Conservation (phyloP, 2,797 vertebrate species). For the Tolypeutes matacus region DNA sequence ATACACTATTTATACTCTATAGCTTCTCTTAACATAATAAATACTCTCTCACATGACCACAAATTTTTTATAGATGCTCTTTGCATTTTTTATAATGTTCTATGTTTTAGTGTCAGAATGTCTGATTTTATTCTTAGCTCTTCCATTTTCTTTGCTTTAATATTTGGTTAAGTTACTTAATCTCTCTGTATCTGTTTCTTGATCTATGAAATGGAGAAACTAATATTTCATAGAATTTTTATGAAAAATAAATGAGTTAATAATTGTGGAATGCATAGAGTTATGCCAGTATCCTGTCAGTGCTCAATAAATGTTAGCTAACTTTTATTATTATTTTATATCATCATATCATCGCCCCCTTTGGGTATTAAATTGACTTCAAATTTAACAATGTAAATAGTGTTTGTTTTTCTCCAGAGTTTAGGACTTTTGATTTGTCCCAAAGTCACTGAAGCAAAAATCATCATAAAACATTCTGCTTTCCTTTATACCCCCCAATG, state of each 20-base stretch:
- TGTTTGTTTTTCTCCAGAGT: too few species aligned
- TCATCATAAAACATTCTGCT: too few species aligned
- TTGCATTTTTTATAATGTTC: slow-evolving; percentile 9
- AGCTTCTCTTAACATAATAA: not conserved
- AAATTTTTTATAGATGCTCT: slow-evolving; percentile 2
- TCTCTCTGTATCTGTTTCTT: not conserved
- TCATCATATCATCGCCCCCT: not conserved
- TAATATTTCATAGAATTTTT: not conserved
- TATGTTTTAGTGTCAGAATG: not conserved
- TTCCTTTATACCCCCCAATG: too few species aligned
- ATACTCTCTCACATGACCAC: not conserved
- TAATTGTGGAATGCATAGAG: not conserved
- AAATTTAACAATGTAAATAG: not conserved
- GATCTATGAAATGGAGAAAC: not conserved
- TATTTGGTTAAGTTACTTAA: not conserved
- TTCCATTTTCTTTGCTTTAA: not conserved
- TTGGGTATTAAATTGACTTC: not conserved
- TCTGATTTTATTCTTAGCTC: slow-evolving; percentile 13
- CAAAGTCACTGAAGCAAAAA: too few species aligned
- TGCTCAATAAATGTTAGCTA: not conserved
- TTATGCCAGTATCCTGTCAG: not conserved
- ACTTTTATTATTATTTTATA: not conserved
- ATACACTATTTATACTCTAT: not conserved
- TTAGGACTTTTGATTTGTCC: too few species aligned
- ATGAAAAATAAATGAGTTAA: not conserved